Conservation (phyloP, 2,888 invertebrate species). For the Conchocele bisecta region DNA sequence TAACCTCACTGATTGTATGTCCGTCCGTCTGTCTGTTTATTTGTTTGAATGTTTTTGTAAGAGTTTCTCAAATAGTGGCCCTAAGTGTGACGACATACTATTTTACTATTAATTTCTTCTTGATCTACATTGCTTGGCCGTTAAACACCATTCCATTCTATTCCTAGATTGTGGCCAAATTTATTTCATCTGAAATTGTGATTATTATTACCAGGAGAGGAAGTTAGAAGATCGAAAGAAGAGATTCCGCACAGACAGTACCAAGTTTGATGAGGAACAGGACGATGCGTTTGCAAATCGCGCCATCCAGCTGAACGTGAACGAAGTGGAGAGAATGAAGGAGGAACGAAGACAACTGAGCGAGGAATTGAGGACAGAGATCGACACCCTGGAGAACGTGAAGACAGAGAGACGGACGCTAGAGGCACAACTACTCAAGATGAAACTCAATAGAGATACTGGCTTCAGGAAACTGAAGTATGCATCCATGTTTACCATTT, state of each 20-base stretch:
- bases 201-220: slow-evolving; percentile 67
- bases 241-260: slow-evolving; percentile 68
- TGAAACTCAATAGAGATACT: slow-evolving; percentile 75
- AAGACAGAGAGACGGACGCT: slow-evolving; percentile 71
- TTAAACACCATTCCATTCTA: too few relatives aligned
- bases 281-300: slow-evolving; percentile 72
- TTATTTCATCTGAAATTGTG: background rate
- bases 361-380: slow-evolving; percentile 71
- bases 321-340: slow-evolving; percentile 75
- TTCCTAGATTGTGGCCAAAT: too few relatives aligned
- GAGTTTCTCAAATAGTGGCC: too few relatives aligned
- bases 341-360: slow-evolving; percentile 72
- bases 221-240: slow-evolving; percentile 73
- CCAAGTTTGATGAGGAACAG: slow-evolving; percentile 75
- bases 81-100: too few relatives aligned
- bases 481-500: too few relatives aligned
- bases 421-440: slow-evolving; percentile 74
- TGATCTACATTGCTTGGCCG: too few relatives aligned
- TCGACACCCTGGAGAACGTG: slow-evolving; percentile 70
- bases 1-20: too few relatives aligned
- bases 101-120: too few relatives aligned
- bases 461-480: slow-evolving; percentile 71
- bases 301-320: slow-evolving; percentile 59
- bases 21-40: too few relatives aligned
- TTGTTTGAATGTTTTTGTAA: too few relatives aligned